phyloP scores from a whole-genome alignment of 2,888 invertebrate species.

The Phalera bucephala region DNA sequence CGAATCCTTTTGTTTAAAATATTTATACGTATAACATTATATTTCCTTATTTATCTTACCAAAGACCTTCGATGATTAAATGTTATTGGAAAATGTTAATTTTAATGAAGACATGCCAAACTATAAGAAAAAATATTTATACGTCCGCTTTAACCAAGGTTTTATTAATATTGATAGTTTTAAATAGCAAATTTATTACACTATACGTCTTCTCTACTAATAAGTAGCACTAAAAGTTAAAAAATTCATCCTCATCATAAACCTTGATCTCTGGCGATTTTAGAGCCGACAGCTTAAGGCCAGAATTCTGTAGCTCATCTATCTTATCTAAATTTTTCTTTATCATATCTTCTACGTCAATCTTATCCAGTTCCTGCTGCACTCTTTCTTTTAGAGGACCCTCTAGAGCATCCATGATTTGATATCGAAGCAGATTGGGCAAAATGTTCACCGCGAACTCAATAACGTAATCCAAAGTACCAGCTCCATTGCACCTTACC shows the following conservation, averaged over 20 bases:
- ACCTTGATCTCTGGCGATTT: constrained; percentile 41
- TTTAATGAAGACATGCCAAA: too few relatives aligned
- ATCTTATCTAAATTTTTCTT: constrained; percentile 87
- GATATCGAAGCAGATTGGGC: constrained; percentile 93
- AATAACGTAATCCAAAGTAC: constrained; percentile 92
- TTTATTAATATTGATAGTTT: too few relatives aligned
- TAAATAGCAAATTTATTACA: constrained; percentile 20
- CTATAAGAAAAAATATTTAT: too few relatives aligned
- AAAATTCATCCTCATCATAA: constrained; percentile 73
- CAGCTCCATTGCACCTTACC: constrained; percentile 91
- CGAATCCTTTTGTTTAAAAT: too few relatives aligned
- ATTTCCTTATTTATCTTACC: constrained; percentile 5
- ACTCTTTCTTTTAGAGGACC: constrained; percentile 88
- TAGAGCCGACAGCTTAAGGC: constrained; percentile 69
- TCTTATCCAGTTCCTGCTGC: constrained; percentile 88
- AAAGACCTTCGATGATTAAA: too few relatives aligned
- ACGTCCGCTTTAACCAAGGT: too few relatives aligned
- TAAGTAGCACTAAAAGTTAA: constrained; percentile 57
- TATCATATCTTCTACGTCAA: constrained; percentile 89
- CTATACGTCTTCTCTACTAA: neutral
- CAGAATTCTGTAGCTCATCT: constrained; percentile 81
- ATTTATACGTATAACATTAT: too few relatives aligned
- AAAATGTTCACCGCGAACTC: constrained; percentile 92
- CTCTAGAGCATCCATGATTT: constrained; percentile 93
- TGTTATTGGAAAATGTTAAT: too few relatives aligned